Percentiles rank a stretch among this genome's conserved stretches.
These are phyloP conservation scores for Ischnura elegans DNA, from an alignment of 2,888 invertebrate species.

Conservation along the genomic window DNA sequence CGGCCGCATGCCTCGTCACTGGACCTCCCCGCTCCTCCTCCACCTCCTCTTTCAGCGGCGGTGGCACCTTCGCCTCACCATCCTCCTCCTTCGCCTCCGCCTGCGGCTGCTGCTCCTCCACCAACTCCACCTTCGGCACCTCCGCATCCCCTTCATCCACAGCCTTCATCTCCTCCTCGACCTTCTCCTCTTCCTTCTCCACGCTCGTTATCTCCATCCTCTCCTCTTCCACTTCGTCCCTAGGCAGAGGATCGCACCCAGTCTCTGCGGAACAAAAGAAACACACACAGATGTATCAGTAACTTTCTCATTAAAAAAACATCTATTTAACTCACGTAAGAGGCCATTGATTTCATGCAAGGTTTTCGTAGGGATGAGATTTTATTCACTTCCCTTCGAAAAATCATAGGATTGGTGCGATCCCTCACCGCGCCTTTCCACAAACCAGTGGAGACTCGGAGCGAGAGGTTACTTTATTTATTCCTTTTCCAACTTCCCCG, in stretches of 20 bases:
- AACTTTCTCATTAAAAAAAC: no score
- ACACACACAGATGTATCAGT: no score
- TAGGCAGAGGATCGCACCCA: background rate
- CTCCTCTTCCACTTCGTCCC: background rate
- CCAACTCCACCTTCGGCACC: background rate
- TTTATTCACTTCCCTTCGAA: no score
- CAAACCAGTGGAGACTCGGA: no score
- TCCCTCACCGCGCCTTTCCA: no score
- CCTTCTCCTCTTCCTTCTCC: slow-evolving; percentile 24
- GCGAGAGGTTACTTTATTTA: no score
- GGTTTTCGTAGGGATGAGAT: no score
- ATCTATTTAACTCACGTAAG: no score
- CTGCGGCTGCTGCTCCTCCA: background rate
- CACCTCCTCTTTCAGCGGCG: no score
- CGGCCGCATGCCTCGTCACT: background rate
- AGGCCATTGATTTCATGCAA: no score
- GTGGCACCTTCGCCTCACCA: background rate
- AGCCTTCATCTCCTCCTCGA: background rate
- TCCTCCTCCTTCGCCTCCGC: background rate
- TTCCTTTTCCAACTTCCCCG: no score
- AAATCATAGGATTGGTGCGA: no score
- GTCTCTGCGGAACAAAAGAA: background rate
- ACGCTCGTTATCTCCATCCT: slow-evolving; percentile 15
- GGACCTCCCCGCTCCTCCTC: slow-evolving; percentile 1
- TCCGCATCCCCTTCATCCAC: background rate